Base-by-base conservation (phyloP, 2,888 invertebrate species). In the Agrochola lychnidis region DNA sequence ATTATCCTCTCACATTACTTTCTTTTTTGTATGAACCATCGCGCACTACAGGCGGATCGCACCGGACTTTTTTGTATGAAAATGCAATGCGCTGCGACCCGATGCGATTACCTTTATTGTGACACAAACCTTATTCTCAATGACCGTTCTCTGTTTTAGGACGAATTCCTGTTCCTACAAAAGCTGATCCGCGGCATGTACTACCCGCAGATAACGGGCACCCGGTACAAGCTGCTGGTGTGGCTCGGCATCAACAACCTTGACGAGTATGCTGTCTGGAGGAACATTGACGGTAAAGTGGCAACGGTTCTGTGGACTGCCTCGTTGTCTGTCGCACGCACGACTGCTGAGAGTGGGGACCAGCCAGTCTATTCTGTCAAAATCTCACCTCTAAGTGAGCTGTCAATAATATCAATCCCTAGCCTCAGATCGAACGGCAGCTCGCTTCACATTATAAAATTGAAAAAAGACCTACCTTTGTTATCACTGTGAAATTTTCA, bases 191-290 rank as follows among this genome's bases (percentile, higher is more conserved):
- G 94, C 0, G 90, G 85, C 0, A 95, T 96, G 94, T 86, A 91
- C 30, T 94, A 92, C 79, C 91, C 91, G 1, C 83, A 88, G 19
- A 82, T 95, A 12, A 83, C 79, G 0, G 92, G 90, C 51, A 89
- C 91, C 14, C 81, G 89, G 2, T 90, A 89, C 86, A 91, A 91
- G 70, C 86, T 93, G 30, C 81, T 95, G 6, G 94, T 90, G 0
- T 96, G 95, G 95, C 88, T 96, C n/a, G 96, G 96, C 5, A 91
- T 95, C 82, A 92, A 87, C 87, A 95, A 94, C 82, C 76, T 92
- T 0, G 91, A 92, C 0, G 86, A 95, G 79, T 91, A 91, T 77
- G 88, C 63, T 4, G 74, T 87, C 9, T 96, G 96, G 96, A 92
- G 72, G 74, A 95, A 93, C 25, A 78, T 95, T 10, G 81, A 95